These are phyloP conservation scores for Protonibea diacanthus DNA, from an alignment of 2,797 vertebrate species.

Conservation along the genomic window DNA sequence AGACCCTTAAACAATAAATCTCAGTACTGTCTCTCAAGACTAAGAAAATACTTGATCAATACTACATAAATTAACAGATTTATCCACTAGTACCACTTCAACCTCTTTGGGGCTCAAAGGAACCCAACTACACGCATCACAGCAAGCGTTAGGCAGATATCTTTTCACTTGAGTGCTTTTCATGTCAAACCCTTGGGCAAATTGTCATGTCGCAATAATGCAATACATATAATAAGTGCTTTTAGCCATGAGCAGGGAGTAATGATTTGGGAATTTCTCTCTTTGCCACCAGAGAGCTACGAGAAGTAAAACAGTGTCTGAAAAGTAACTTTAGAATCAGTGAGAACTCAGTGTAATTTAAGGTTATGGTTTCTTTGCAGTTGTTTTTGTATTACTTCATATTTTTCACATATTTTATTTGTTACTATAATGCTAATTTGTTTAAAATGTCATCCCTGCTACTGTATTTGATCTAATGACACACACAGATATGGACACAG, in stretches of 20 bases:
- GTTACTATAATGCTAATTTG: neutral
- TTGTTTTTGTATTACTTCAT: neutral
- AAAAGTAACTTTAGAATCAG: slow-evolving; percentile 11
- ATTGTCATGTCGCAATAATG: slow-evolving; percentile 32
- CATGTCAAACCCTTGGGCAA: slow-evolving; percentile 35
- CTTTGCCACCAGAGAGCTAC: slow-evolving; percentile 45
- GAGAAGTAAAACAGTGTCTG: slow-evolving; percentile 11
- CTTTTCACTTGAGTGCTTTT: slow-evolving; percentile 27
- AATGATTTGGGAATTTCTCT: slow-evolving; percentile 42
- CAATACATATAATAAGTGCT: slow-evolving; percentile 39
- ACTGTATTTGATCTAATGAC: neutral
- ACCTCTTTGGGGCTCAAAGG: neutral
- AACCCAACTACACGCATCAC: neutral
- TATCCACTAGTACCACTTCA: neutral
- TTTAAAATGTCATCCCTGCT: neutral
- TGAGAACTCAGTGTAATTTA: neutral
- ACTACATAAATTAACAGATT: neutral
- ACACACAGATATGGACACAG: neutral
- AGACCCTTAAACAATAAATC: slow-evolving; percentile 33
- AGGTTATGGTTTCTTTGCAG: neutral
- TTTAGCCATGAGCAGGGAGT: slow-evolving; percentile 30
- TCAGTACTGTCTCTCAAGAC: neutral
- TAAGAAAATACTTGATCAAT: slow-evolving; percentile 8
- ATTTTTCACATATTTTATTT: neutral
- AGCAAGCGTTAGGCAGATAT: slow-evolving; percentile 16